Percentiles rank a stretch among this genome's conserved stretches.
These are phyloP conservation scores for Botia kubotai DNA, from an alignment of 2,797 vertebrate species.

Conservation along the genomic window DNA sequence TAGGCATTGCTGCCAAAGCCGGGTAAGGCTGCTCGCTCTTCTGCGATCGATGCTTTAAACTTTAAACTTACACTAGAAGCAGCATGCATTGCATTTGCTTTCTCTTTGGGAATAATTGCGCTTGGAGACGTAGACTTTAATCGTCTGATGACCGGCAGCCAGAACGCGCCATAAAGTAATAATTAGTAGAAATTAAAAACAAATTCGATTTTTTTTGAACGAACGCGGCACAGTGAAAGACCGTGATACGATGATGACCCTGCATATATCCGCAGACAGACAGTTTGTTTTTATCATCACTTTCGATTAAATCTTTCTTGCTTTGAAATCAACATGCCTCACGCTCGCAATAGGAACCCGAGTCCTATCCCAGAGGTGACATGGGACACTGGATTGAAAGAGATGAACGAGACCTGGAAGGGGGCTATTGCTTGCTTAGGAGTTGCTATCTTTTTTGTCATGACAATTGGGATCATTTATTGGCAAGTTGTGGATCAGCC, in stretches of 20 bases:
- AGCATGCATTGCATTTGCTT: slow-evolving; percentile 18
- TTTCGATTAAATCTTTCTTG: slow-evolving; percentile 65
- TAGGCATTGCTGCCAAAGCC: slow-evolving; percentile 77
- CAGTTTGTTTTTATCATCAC: slow-evolving; percentile 63
- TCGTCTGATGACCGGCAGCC: slow-evolving; percentile 65
- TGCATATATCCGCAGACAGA: slow-evolving; percentile 65
- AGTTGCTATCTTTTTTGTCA: slow-evolving; percentile 89
- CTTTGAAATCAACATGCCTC: slow-evolving; percentile 80
- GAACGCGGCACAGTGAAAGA: not conserved
- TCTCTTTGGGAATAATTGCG: slow-evolving; percentile 10
- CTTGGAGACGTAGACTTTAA: slow-evolving; percentile 64
- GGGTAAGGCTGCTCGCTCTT: slow-evolving; percentile 72
- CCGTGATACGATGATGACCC: slow-evolving; percentile 73
- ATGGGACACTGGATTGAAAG: slow-evolving; percentile 85
- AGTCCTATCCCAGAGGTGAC: slow-evolving; percentile 85
- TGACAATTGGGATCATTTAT: slow-evolving; percentile 95
- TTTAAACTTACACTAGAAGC: slow-evolving; percentile 70
- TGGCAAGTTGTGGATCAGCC: slow-evolving; percentile 95
- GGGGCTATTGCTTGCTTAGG: slow-evolving; percentile 89
- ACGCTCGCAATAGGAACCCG: slow-evolving; percentile 83
- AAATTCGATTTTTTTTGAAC: not conserved
- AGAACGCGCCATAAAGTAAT: slow-evolving; percentile 11
- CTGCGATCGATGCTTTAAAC: slow-evolving; percentile 71
- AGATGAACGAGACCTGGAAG: slow-evolving; percentile 95
- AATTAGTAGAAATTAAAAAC: not conserved